phyloP scores from a whole-genome alignment of 2,797 vertebrate species.

The Lutjanus argentimaculatus region DNA sequence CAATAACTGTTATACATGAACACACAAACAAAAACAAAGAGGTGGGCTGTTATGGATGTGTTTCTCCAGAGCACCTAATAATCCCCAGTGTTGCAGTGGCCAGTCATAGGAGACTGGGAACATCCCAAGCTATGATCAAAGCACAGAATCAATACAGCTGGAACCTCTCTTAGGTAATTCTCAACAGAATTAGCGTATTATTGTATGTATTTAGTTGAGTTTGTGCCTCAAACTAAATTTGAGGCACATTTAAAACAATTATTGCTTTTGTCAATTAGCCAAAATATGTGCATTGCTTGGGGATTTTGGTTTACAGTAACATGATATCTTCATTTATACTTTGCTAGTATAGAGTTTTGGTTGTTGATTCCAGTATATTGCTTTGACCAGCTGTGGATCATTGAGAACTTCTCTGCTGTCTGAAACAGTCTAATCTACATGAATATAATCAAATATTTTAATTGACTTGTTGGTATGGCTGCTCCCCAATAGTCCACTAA shows the following conservation, averaged over 20 bases:
- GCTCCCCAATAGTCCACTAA: too few relatives aligned
- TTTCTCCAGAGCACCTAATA: constrained; percentile 26
- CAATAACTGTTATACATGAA: constrained; percentile 60
- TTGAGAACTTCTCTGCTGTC: not conserved
- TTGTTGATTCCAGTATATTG: not conserved
- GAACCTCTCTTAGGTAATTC: not conserved
- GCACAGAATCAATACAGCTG: not conserved
- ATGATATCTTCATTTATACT: not conserved
- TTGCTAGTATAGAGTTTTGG: not conserved
- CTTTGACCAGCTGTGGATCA: not conserved
- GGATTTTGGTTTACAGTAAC: not conserved
- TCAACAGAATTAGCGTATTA: not conserved
- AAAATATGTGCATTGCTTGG: not conserved
- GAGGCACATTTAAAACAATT: not conserved
- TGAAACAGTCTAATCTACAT: not conserved
- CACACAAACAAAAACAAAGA: constrained; percentile 52
- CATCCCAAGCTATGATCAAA: not conserved
- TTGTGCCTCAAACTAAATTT: not conserved
- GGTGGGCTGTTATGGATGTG: constrained; percentile 38
- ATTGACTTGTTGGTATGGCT: not conserved
- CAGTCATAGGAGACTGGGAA: not conserved
- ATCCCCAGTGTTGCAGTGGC: constrained; percentile 14
- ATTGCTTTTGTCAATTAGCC: not conserved
- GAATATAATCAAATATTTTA: not conserved
- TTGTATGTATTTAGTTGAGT: not conserved